Base-by-base conservation (phyloP, 1,140 invertebrate species). In the Drosophila mojavensis region DNA sequence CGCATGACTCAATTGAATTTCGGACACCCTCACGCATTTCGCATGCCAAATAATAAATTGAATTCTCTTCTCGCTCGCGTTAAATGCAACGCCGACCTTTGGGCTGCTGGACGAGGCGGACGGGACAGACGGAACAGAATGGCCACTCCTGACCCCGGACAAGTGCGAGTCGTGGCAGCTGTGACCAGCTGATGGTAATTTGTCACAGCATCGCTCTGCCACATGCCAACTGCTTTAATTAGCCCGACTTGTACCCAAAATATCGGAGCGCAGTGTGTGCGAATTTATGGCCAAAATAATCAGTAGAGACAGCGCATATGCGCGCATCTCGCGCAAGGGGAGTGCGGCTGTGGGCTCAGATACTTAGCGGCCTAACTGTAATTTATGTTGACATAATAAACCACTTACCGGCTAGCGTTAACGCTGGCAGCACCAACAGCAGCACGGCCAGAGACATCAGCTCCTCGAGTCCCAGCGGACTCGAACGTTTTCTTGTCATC, bases 401-500 rank as follows among this genome's bases (percentile, higher is more conserved):
- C 75, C 72, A 92, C 91, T 92, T 91, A 92, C 91, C 91, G 71
- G 90, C 91, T 91, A 90, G 86, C 79, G 88, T 77, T 81, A 91
- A 62, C 51, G 78, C 66, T 68, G 81, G 81, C 72, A 84, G 69
- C 70, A 81, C 74, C 74, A 90, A 63, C 60, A 91, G 69, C 64
- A 77, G 70, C 67, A 88, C 72, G 84, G 84, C 80, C 76, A 88
- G 71, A 91, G 79, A 86, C 50, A 82, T 67, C 78, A 91, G 75
- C 81, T 90, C 79, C 80, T 92, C 90, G 91, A 92, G 91, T 91
- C 91, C 91, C 84, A 90, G 61, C 58, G 90, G 91, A 92, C 91
- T 92, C 91, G 90, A 92, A 91, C 90, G 90, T 86, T 90, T 92
- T 74, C 91, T 91, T 77, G 91, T 92, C 91, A 92, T 91, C 55